phyloP scores from a whole-genome alignment of 2,113 vertebrate species.

The Cinclus mexicanus region DNA sequence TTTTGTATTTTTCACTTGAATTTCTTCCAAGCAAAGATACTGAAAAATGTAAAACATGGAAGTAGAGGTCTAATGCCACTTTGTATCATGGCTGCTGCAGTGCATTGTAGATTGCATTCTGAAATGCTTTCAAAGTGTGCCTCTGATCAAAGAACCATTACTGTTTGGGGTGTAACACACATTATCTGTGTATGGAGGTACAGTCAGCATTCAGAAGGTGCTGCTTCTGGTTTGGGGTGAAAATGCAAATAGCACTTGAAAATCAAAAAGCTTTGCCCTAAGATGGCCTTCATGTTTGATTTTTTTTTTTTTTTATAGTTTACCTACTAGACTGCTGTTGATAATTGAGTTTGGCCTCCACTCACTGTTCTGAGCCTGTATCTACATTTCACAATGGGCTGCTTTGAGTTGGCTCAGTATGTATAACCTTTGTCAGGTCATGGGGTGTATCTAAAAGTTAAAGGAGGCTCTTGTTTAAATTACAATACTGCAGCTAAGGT shows the following conservation, averaged over 20 bases:
- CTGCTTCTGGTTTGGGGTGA: background rate
- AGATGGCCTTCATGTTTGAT: background rate
- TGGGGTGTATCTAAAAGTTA: background rate
- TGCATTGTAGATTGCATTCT: background rate
- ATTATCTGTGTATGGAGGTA: background rate
- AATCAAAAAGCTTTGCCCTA: background rate
- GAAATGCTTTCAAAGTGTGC: background rate
- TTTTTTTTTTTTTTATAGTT: background rate
- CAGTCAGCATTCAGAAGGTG: background rate
- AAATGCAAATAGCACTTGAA: background rate
- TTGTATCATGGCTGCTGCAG: background rate
- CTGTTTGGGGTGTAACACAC: background rate
- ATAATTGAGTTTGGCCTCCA: background rate
- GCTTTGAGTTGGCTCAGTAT: background rate
- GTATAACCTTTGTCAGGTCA: fast-evolving
- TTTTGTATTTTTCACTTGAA: background rate
- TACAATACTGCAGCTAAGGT: background rate
- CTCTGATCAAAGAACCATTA: background rate
- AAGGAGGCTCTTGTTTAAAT: background rate
- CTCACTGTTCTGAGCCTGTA: background rate
- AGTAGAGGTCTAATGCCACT: background rate
- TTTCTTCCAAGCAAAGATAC: background rate
- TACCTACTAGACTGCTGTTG: background rate
- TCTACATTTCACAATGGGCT: background rate
- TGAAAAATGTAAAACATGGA: background rate